Evolutionary conservation across 1,140 invertebrate species (phyloP), one percentile per base, ranked within the genome.

Genomic region (Hyposmocoma kahamanoa): DNA sequence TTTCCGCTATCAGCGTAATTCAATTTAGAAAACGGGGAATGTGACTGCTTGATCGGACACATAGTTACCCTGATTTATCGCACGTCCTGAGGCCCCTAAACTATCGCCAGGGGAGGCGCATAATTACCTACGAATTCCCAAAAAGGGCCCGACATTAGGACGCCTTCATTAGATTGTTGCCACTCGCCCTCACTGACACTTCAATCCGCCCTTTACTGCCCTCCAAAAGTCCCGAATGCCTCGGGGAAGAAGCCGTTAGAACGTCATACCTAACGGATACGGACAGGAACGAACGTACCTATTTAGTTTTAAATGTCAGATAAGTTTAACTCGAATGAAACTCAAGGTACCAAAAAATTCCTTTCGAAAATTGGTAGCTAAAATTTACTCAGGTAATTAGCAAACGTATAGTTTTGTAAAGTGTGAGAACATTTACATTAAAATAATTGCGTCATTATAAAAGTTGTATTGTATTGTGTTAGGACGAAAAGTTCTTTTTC

Each of bases 21-120:
- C 11, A 36, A 15, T 36, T 15, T 26, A 26, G 24, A 26, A 26
- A 26, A 6, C 5, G 24, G 24, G 11, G 32, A 36, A 15, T 17
- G 13, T 36, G 32, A 36, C 18, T 17, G 13, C 3, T 36, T 3
- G 3, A 36, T 36, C 32, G 32, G n/a, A 15, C 13, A 13, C 38
- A 46, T 55, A 59, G 62, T 70, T 70, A 74, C 42, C 53, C 51
- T 70, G 65, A 75, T 75, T 70, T 75, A 75, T 65, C 46, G 43
- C 57, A 38, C 45, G 41, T 55, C 48, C 42, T 47, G 47, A n/a
- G 46, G 38, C 24, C 52, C 54, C 55, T 46, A 24, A 51, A 51
- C 15, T 20, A 39, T 26, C 51, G 49, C 55, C 55, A 22, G 30
- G 49, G 50, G 66, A 57, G 52, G 43, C 48, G 46, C 41, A 61